Base-by-base conservation (phyloP, 2,888 invertebrate species). In the Sisyra nigra region DNA sequence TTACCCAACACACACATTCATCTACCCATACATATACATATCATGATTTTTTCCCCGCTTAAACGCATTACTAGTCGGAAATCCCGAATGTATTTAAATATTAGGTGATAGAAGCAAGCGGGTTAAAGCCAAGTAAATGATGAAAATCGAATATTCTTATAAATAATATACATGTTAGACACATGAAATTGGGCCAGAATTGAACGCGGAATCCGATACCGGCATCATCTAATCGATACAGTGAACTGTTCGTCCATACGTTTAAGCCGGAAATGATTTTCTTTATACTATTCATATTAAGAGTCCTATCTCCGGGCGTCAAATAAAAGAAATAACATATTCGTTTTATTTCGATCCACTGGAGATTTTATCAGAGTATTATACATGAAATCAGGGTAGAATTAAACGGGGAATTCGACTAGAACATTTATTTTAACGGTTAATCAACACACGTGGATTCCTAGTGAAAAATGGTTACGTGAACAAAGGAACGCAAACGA, bases 121-220 rank as follows among this genome's bases (percentile, higher is more conserved):
- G 24, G 7, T 7, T 24, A 24, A 24, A 24, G 24, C 5, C 24
- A 24, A 24, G 24, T 7, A 24, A 24, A 24, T 24, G 24, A 24
- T 24, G 24, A 24, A 24, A 35, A 35, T 35, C 17, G 17, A 35
- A 14, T n/a, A 13, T 35, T 35, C 17, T 35, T 15, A 35, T 35
- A 40, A 31, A 11, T 14, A 40, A 40, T 31, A 31, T 34, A 41
- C 15, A 41, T 41, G 41, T 60, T 60, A 58, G 52, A 57, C 55
- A 56, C 59, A 60, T 54, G 49, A 56, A 51, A 56, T 58, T 55
- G 54, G 57, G 57, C 56, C 57, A 57, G 57, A 60, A 62, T 65
- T 61, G 58, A 50, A 57, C 53, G 55, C 54, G 53, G 51, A 60
- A 56, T 56, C 48, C 58, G 52, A 57, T 46, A 50, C 46, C 50